Conservation (phyloP, 2,888 invertebrate species). For the Stenolophus ochropezus region DNA sequence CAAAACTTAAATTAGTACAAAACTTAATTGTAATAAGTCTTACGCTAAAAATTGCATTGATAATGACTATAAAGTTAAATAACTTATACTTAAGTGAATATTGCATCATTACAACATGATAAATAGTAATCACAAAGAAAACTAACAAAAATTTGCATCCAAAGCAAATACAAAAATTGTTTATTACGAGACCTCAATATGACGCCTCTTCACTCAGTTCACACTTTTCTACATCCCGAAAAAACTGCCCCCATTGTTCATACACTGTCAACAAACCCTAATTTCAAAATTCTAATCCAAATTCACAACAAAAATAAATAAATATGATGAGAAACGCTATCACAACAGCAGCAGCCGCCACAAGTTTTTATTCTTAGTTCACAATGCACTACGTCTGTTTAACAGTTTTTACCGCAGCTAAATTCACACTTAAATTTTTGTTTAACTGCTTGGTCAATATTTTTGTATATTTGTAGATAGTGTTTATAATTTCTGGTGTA, state of each 20-base stretch:
- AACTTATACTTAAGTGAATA: slow-evolving; percentile 49
- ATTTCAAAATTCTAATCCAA: slow-evolving; percentile 43
- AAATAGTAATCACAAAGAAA: slow-evolving; percentile 50
- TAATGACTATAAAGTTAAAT: slow-evolving; percentile 65
- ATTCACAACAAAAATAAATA: slow-evolving; percentile 45
- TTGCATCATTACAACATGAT: slow-evolving; percentile 49
- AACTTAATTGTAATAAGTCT: slow-evolving; percentile 42
- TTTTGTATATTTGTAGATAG: background rate
- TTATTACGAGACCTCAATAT: slow-evolving; percentile 56
- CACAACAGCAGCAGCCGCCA: slow-evolving; percentile 20
- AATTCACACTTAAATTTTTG: background rate
- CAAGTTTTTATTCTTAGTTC: background rate
- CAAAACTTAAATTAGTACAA: slow-evolving; percentile 58
- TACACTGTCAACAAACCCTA: slow-evolving; percentile 6
- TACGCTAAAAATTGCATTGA: slow-evolving; percentile 65
- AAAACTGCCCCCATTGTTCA: slow-evolving; percentile 21
- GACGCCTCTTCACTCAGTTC: slow-evolving; percentile 47
- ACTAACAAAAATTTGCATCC: slow-evolving; percentile 36
- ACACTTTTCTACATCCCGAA: slow-evolving; percentile 49
- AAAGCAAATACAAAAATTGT: slow-evolving; percentile 52
- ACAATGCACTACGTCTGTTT: background rate
- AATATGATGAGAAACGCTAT: slow-evolving; percentile 38
- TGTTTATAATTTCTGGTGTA: background rate
- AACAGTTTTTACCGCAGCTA: background rate
- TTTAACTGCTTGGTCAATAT: background rate